Conservation (phyloP, 1,140 invertebrate genomes). For the Heliconius hermathena region DNA sequence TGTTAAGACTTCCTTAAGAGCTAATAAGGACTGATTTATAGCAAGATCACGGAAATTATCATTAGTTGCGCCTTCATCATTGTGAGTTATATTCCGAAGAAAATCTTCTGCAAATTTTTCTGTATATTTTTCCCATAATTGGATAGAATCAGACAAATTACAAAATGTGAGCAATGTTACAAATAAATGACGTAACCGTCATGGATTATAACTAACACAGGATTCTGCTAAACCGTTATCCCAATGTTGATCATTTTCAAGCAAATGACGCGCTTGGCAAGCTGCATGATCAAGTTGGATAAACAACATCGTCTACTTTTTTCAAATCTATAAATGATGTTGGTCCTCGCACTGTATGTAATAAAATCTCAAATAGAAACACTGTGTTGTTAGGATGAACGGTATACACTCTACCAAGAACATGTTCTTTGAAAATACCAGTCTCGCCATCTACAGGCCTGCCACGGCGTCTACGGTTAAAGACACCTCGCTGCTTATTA, state of each 20-base stretch:
- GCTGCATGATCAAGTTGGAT: constrained; percentile 39
- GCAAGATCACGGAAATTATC: constrained; percentile 29
- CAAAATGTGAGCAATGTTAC: constrained; percentile 38
- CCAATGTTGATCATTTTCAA: too few relatives aligned
- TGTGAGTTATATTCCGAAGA: background rate
- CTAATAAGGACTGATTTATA: too few relatives aligned
- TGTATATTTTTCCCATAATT: constrained; percentile 34
- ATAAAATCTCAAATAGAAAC: constrained; percentile 2
- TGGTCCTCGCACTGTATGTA: constrained; percentile 41
- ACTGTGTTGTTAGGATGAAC: too few relatives aligned
- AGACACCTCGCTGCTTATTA: too few relatives aligned
- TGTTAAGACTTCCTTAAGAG: too few relatives aligned
- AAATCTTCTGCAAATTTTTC: constrained; percentile 41
- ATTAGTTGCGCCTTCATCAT: constrained; percentile 37
- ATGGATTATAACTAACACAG: too few relatives aligned
- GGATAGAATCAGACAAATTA: constrained; percentile 33
- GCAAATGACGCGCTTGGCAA: constrained; percentile 34
- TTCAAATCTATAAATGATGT: constrained; percentile 21
- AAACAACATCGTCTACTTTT: too few relatives aligned
- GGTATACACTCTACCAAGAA: too few relatives aligned
- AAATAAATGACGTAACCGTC: too few relatives aligned
- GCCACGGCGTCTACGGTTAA: too few relatives aligned
- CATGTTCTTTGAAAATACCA: too few relatives aligned
- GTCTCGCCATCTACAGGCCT: background rate
- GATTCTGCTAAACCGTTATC: too few relatives aligned